A percentile compares a stretch with the other conserved stretches of the same genome.
Evolutionary conservation across 2,113 vertebrate genomes (phyloP).

Genomic region (Polyodon spathula): DNA sequence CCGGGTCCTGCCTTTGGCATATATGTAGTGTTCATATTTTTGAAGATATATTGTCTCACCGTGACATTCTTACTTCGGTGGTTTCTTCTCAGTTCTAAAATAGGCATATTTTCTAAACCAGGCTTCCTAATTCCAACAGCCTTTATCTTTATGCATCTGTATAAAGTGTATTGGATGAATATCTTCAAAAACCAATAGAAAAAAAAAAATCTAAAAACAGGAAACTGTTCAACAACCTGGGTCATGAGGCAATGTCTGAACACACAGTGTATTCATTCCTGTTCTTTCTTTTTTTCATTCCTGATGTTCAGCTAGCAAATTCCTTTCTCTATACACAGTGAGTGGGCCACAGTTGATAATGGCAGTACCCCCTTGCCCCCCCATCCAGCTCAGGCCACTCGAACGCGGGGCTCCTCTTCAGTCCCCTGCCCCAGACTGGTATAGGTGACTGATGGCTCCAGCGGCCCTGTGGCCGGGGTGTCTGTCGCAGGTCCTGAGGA

Average conservation of each 20-base stretch:
- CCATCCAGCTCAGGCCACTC: conserved; percentile 56
- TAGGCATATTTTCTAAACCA: too few species aligned
- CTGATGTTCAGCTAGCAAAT: conserved; percentile 54
- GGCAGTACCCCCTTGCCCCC: conserved; percentile 20
- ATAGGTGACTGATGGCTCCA: conserved; percentile 86
- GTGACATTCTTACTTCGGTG: neutral
- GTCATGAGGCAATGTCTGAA: conserved; percentile 34
- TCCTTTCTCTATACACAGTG: conserved; percentile 68
- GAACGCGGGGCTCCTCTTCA: conserved; percentile 73
- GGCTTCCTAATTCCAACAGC: too few species aligned
- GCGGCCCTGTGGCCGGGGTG: conserved; percentile 51
- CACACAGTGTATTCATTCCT: conserved; percentile 45
- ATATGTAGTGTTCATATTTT: neutral
- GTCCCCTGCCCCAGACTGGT: conserved; percentile 79
- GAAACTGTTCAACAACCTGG: too few species aligned
- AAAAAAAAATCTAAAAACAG: too few species aligned
- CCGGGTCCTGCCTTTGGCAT: neutral
- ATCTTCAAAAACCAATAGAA: conserved; percentile 28
- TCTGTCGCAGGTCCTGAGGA: conserved; percentile 66
- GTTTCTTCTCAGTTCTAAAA: too few species aligned
- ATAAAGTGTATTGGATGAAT: too few species aligned
- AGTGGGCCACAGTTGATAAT: conserved; percentile 39
- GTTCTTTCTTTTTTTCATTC: conserved; percentile 59
- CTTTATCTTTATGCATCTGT: too few species aligned
- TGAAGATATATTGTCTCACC: neutral